phyloP scores from a whole-genome alignment of 2,113 vertebrate species.

The Platysteira castanea region DNA sequence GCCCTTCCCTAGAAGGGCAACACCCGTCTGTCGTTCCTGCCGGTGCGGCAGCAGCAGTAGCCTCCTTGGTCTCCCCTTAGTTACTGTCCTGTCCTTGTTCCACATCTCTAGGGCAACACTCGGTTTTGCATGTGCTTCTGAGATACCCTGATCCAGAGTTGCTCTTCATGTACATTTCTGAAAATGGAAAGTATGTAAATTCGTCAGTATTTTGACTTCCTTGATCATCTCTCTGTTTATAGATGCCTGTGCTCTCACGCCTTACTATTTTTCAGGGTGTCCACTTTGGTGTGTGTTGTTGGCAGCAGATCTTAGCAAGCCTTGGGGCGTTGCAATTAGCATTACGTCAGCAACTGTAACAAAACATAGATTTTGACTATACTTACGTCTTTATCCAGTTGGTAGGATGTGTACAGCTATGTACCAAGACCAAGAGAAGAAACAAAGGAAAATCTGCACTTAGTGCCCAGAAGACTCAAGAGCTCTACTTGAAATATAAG shows the following conservation, averaged over 20 bases:
- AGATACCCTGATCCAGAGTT: not conserved
- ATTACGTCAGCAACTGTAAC: not conserved
- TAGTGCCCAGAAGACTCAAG: not conserved
- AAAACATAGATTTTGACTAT: not conserved
- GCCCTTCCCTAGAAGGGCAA: not conserved
- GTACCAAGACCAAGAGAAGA: not conserved
- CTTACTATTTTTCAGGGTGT: not conserved
- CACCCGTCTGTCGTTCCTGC: rapidly evolving
- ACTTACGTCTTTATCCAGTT: not conserved
- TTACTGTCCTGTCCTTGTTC: rapidly evolving
- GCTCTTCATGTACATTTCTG: not conserved
- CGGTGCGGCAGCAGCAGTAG: not conserved
- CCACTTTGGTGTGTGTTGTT: not conserved
- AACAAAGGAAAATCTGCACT: not conserved
- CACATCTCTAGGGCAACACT: not conserved
- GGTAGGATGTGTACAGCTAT: not conserved
- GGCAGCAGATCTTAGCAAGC: not conserved
- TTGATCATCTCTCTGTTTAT: not conserved
- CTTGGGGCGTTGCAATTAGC: not conserved
- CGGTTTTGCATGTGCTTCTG: not conserved
- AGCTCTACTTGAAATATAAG: not conserved
- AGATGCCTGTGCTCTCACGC: not conserved
- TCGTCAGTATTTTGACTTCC: not conserved
- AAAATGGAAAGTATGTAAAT: not conserved
- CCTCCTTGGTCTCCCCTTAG: not conserved